A percentile compares a stretch with the other conserved stretches of the same genome.
Conservation (phyloP, 2,888 invertebrate species). For the Rapana venosa region DNA sequence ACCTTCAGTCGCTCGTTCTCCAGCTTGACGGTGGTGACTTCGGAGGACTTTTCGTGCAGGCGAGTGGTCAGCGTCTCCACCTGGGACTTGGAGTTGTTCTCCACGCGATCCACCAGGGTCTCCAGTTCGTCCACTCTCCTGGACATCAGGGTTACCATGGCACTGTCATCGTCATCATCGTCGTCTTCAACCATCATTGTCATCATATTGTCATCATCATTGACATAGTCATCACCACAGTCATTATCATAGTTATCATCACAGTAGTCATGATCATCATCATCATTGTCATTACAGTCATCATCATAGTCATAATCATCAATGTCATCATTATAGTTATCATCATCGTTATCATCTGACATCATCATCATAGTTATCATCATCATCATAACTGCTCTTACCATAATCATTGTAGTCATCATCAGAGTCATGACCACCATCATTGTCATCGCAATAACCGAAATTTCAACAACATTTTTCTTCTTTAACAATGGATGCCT, state of each 20-base stretch:
- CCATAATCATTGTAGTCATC: background rate
- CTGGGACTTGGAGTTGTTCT: slow-evolving; percentile 69
- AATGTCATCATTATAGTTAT: background rate
- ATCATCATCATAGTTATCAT: background rate
- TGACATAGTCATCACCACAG: background rate
- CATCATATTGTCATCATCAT: background rate
- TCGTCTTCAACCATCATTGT: background rate
- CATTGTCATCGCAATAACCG: background rate
- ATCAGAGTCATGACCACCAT: background rate
- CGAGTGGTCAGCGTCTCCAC: slow-evolving; percentile 63
- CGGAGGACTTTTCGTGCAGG: slow-evolving; percentile 70
- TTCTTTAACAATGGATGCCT: too few relatives aligned
- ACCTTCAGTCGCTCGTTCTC: slow-evolving; percentile 76
- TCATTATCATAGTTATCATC: background rate
- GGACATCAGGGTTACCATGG: background rate
- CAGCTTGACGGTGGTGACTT: slow-evolving; percentile 62
- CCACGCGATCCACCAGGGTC: slow-evolving; percentile 68
- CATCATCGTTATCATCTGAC: background rate
- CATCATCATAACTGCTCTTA: background rate
- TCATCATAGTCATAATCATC: background rate
- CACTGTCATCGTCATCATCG: background rate
- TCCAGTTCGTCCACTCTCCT: slow-evolving; percentile 74
- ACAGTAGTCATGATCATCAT: background rate
- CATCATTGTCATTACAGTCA: background rate
- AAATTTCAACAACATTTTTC: too few relatives aligned